Evolutionary conservation across 92 coral and sea anemone species (phyloP).

Genomic region (Parazoanthus atlanticus): DNA sequence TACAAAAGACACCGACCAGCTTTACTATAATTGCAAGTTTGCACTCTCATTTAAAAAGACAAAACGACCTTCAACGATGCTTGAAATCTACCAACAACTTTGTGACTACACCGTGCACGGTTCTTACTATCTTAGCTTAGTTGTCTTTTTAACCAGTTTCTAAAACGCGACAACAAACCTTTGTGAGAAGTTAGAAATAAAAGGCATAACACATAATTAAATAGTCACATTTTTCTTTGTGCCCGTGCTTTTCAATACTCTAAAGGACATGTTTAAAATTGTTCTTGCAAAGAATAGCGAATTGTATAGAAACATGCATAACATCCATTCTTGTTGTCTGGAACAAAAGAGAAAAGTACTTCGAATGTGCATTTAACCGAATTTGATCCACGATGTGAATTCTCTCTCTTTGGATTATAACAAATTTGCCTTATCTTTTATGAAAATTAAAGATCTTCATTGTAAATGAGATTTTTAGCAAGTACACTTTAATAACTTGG

Average conservation of each 20-base stretch:
- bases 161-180: background rate
- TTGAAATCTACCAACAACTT: background rate
- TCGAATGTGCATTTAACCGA: background rate
- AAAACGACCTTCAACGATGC: slow-evolving; percentile 13
- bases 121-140: too few relatives aligned
- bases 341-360: background rate
- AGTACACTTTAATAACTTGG: background rate
- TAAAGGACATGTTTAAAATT: background rate
- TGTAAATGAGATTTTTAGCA: background rate
- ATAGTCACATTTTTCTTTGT: background rate
- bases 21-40: slow-evolving; percentile 4
- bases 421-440: background rate
- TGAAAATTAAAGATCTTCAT: background rate
- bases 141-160: too few relatives aligned
- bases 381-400: slow-evolving; percentile 9
- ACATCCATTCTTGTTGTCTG: background rate
- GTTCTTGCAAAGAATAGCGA: slow-evolving; percentile 5
- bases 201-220: background rate
- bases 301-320: slow-evolving; percentile 15
- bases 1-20: slow-evolving; percentile 31
- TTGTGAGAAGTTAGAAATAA: background rate
- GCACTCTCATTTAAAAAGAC: background rate
- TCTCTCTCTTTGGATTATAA: background rate
- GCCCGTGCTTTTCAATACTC: background rate
- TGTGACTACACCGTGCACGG: background rate